These are phyloP conservation scores for Xestia c-nigrum DNA, from an alignment of 2,888 invertebrate genomes.

Conservation along the genomic window DNA sequence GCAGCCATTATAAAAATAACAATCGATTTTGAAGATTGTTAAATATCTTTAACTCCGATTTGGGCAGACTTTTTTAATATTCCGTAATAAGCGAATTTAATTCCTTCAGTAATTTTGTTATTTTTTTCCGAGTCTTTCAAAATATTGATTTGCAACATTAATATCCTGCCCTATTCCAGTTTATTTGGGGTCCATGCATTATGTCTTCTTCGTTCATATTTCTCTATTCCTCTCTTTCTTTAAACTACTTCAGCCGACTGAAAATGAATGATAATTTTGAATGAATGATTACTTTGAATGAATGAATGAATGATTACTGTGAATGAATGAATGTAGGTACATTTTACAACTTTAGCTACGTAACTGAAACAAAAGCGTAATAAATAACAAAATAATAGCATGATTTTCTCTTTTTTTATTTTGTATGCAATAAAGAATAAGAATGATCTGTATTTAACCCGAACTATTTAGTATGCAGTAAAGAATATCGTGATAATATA, in stretches of 20 bases:
- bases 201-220: too few relatives aligned
- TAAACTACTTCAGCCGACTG: background rate
- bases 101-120: background rate
- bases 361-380: background rate
- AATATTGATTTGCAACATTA: background rate
- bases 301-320: background rate
- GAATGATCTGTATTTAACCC: background rate
- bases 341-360: background rate
- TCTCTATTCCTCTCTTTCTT: background rate
- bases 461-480: background rate
- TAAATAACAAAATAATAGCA: background rate
- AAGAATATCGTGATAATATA: background rate
- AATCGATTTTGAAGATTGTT: background rate
- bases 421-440: too few relatives aligned
- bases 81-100: background rate
- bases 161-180: too few relatives aligned
- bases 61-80: background rate
- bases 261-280: background rate
- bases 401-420: too few relatives aligned
- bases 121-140: background rate
- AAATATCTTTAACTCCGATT: background rate
- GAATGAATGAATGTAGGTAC: too few relatives aligned
- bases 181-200: too few relatives aligned
- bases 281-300: background rate
- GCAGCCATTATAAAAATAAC: too few relatives aligned